Evolutionary conservation across 2,888 invertebrate genomes (phyloP).

Genomic region (Tetanocera ferruginea): DNA sequence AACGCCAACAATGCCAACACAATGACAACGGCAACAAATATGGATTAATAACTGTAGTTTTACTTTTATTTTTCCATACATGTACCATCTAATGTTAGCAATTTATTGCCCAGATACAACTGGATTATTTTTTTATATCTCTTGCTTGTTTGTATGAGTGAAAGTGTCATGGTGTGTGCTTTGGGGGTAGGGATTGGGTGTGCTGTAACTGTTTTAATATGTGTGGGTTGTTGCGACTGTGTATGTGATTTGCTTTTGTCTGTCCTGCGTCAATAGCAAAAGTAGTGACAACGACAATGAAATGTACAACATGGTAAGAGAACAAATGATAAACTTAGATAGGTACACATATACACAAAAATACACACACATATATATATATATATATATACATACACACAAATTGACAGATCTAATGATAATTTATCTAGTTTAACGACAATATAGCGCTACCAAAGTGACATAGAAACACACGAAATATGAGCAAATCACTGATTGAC

Average conservation of each 20-base stretch:
- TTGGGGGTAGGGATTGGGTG: neutral
- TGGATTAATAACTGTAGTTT: conserved; percentile 40
- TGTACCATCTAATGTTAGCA: conserved; percentile 17
- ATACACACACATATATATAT: no score
- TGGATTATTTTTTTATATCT: conserved; percentile 10
- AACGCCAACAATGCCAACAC: conserved; percentile 5
- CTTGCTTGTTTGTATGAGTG: neutral
- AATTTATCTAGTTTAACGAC: neutral
- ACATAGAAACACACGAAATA: neutral
- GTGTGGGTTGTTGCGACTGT: no score
- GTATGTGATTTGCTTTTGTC: neutral
- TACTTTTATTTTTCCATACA: conserved; percentile 24
- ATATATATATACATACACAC: no score
- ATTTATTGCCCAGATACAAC: conserved; percentile 24
- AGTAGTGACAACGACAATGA: neutral
- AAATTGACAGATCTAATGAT: neutral
- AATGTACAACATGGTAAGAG: neutral
- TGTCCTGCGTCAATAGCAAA: neutral
- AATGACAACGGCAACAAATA: conserved; percentile 34
- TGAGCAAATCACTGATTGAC: conserved; percentile 15
- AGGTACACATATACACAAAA: no score
- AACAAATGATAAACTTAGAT: neutral
- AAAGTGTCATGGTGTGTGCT: neutral
- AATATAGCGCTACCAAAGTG: neutral
- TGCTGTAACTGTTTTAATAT: no score